Evolutionary conservation across 2,888 invertebrate species (phyloP), one percentile per base, ranked within the genome.

Genomic region (Mythimna ferrago): DNA sequence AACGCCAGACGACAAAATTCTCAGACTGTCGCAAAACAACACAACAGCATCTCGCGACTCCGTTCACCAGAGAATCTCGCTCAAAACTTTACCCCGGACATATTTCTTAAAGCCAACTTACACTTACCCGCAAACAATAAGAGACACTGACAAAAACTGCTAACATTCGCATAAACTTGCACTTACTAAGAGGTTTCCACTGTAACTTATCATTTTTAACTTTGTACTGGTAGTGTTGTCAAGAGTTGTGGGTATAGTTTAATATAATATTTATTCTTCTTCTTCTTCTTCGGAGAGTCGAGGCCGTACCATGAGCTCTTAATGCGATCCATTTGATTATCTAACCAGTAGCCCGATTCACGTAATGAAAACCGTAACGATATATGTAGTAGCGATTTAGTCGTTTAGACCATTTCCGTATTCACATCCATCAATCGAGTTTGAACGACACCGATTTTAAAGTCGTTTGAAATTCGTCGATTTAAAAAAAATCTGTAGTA

Each of bases 141-240:
- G 53, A 44, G 66, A 71, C 64, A 56, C 10, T 44, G 60, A 77
- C 78, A 80, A 71, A 75, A 78, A 60, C 65, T 63, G 38, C 66
- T 14, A 68, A 65, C 84, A 78, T 64, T 71, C 64, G 77, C 81
- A 80, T 83, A 77, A 80, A 83, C 66, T 77, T 65, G 21, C 58
- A 66, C 58, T 80, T 32, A 77, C 54, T 75, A 79, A 85, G 75
- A 79, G 82, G 81, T 64, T 83, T 81, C 58, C 48, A 68, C n/a
- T 79, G 83, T 83, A 76, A 79, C 78, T 81, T 78, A 78, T 82
- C 80, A 80, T 83, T 82, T 83, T 82, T 80, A 84, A 76, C 79
- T 82, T 80, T 69, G 41, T 41, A 54, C 19, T 38, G 56, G 21
- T 10, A 9, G 5, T 6, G 38, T 48, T 67, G 76, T 74, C 78